Conservation (phyloP, 2,113 vertebrate species). For the Xiphias gladius region DNA sequence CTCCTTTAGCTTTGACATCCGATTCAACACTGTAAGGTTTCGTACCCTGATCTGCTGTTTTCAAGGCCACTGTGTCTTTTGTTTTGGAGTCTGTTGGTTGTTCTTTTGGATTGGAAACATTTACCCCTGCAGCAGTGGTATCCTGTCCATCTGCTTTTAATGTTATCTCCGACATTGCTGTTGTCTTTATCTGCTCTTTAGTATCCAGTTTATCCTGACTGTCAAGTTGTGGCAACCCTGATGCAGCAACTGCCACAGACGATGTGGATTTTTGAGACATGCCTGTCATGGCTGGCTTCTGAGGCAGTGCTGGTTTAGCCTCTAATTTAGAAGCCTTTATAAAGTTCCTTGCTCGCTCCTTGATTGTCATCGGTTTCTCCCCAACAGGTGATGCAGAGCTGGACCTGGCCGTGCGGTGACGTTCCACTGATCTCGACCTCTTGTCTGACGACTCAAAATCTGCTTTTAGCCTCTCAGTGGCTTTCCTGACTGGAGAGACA, state of each 20-base stretch:
- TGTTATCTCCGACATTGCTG: conserved; percentile 38
- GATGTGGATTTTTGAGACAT: conserved; percentile 41
- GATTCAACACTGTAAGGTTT: conserved; percentile 17
- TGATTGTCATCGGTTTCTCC: conserved; percentile 56
- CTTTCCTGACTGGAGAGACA: conserved; percentile 67
- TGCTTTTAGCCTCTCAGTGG: conserved; percentile 21
- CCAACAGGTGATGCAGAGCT: conserved; percentile 24
- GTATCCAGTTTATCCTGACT: conserved; percentile 71
- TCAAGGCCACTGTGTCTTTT: conserved; percentile 10
- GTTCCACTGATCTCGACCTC: conserved; percentile 68
- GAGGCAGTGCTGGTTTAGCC: conserved; percentile 2
- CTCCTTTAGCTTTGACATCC: conserved; percentile 16
- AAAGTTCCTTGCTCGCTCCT: conserved; percentile 67
- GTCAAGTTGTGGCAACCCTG: conserved; percentile 57
- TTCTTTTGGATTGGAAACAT: conserved; percentile 23
- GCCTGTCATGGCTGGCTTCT: conserved; percentile 40
- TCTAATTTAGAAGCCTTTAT: conserved; percentile 2
- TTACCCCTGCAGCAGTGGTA: not conserved
- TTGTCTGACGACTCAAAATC: conserved; percentile 30
- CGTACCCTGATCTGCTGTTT: conserved; percentile 15
- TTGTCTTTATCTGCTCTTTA: conserved; percentile 26
- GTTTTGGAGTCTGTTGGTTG: conserved; percentile 36
- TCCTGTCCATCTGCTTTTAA: conserved; percentile 63
- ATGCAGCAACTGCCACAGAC: conserved; percentile 2
- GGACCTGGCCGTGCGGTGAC: not conserved